Percentiles rank a stretch among this genome's conserved stretches.
Conservation (phyloP, 2,888 invertebrate species). For the Oscheius sp. region DNA sequence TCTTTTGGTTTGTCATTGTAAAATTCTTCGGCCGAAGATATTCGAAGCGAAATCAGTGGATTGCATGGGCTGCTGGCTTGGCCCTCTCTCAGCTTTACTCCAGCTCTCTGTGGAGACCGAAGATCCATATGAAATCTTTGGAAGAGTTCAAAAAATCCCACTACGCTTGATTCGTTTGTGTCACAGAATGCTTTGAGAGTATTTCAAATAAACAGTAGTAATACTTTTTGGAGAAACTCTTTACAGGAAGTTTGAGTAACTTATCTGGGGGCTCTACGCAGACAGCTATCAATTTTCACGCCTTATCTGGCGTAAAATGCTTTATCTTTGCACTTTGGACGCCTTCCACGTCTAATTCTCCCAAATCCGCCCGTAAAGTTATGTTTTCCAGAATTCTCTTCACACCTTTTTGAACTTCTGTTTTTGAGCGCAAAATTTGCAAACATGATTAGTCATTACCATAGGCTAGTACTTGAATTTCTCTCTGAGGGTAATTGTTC, state of each 20-base stretch:
- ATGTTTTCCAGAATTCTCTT: no score
- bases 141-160: constrained; percentile 55
- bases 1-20: constrained; percentile 30
- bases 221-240: no score
- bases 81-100: constrained; percentile 21
- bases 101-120: constrained; percentile 9
- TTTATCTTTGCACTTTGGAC: constrained; percentile 8
- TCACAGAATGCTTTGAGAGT: no score
- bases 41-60: constrained; percentile 24
- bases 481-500: no score
- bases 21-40: constrained; percentile 29
- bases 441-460: no score
- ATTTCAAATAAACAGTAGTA: no score
- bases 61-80: constrained; percentile 19
- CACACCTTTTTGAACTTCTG: no score
- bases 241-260: not conserved
- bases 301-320: constrained; percentile 10
- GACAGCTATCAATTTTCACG: constrained; percentile 29
- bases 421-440: no score
- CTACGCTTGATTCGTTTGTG: not conserved
- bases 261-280: constrained; percentile 9
- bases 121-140: constrained; percentile 55
- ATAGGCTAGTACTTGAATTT: no score
- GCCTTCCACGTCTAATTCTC: constrained; percentile 15
- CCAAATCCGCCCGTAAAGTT: constrained; percentile 1